Evolutionary conservation across 2,888 invertebrate genomes (phyloP).

Genomic region (Prosopocoilus inquinatus): DNA sequence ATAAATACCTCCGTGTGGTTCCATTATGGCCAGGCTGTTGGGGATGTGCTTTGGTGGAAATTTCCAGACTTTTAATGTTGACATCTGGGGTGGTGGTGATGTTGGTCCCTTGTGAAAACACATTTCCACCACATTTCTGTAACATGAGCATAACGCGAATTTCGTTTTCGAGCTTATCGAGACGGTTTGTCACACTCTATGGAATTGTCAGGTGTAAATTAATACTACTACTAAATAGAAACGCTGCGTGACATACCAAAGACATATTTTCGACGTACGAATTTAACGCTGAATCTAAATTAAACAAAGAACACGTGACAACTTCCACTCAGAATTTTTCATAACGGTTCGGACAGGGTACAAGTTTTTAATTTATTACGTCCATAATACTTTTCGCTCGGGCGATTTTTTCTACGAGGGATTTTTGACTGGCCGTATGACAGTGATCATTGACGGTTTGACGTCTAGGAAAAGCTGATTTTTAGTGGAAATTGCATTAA

Average conservation of each 20-base stretch:
- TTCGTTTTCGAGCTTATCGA: conserved; percentile 32
- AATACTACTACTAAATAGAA: conserved; percentile 1
- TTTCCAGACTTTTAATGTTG: conserved; percentile 14
- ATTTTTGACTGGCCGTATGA: not conserved
- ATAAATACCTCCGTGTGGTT: not conserved
- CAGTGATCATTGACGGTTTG: too few relatives aligned
- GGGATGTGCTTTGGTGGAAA: conserved; percentile 4
- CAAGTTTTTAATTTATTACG: conserved; percentile 11
- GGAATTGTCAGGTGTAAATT: conserved; percentile 12
- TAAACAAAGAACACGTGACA: too few relatives aligned
- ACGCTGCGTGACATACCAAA: conserved; percentile 7
- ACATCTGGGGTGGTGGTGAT: conserved; percentile 13
- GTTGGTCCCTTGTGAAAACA: conserved; percentile 9
- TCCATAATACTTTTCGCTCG: conserved; percentile 6
- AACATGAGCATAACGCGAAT: conserved; percentile 27
- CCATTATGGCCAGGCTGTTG: too few relatives aligned
- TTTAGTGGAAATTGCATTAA: too few relatives aligned
- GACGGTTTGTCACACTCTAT: conserved; percentile 23
- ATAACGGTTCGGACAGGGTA: conserved; percentile 6
- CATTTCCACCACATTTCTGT: conserved; percentile 18
- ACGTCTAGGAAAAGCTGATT: too few relatives aligned
- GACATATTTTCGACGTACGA: conserved; percentile 9
- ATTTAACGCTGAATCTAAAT: too few relatives aligned
- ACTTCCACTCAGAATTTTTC: conserved; percentile 12
- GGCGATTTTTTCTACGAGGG: not conserved